A percentile compares a stretch with the other conserved stretches of the same genome.
Evolutionary conservation across 2,797 vertebrate genomes (phyloP).

Genomic region (Notamacropus eugenii): DNA sequence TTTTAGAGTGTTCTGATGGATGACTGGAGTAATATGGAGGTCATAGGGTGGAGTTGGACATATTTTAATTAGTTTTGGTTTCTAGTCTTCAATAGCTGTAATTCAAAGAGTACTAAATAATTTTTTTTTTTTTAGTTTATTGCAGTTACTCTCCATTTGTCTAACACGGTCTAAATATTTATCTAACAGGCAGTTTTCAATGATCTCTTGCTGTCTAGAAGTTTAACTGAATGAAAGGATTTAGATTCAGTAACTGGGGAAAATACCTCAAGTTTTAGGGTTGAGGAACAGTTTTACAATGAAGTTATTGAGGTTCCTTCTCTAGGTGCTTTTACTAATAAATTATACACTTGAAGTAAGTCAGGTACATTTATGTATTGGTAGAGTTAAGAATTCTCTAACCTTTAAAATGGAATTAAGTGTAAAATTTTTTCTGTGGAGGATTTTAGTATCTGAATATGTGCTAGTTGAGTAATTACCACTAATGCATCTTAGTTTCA

Average conservation of each 20-base stretch:
- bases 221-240: neutral
- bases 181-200: neutral
- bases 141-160: neutral
- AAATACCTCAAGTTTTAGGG: neutral
- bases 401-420: rapidly evolving
- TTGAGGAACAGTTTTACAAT: neutral
- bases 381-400: neutral
- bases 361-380: neutral
- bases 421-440: neutral
- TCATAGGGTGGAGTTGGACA: neutral
- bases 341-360: rapidly evolving
- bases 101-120: neutral
- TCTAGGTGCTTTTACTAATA: neutral
- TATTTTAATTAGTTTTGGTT: neutral
- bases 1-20: neutral
- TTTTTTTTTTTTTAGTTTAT: neutral
- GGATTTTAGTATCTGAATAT: neutral
- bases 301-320: neutral
- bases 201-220: neutral
- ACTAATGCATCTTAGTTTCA: neutral
- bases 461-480: neutral
- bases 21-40: neutral
- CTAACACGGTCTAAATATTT: neutral
- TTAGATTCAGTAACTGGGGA: neutral
- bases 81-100: neutral